Base-by-base conservation (phyloP, 2,113 vertebrate species). In the Cyprinodon variegatus region DNA sequence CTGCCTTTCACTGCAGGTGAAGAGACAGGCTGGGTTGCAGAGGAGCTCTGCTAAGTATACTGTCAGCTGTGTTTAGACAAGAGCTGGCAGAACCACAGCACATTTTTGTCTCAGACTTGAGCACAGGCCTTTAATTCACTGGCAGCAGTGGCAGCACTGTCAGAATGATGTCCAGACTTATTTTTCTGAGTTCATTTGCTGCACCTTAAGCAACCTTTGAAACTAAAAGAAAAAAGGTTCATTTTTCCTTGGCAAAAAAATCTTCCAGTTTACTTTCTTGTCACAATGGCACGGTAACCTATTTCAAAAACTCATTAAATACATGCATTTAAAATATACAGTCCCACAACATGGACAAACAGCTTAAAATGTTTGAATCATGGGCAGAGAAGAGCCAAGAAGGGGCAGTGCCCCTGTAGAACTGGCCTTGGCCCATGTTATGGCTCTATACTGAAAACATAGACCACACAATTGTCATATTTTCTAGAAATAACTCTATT, bases 21-120 rank as follows among this genome's bases (percentile, higher is more conserved):
- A 43, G 39, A 65, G 53, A 41, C 63, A 74, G 60, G 45, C 84
- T 78, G 57, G 76, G 77, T 78, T 78, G 43, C 74, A 74, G 65
- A 3, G 0, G 6, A 60, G 59, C 2, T 13, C 41, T 48, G 40
- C 60, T 74, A 57, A 69, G 15, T 65, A 68, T 17, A 50, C n/a
- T 61, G 12, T 62, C 53, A 74, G 29, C 68, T 68, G 74, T 77
- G 72, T 84, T 79, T 73, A 67, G 48, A 63, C 48, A 69, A 50
- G 20, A 63, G 64, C 45, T 61, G 66, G 66, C 68, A 53, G 76
- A 53, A 39, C 40, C 38, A 13, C 66, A 12, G 66, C 45, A 50
- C 45, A 17, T 20, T 57, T 68, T 37, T 73, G 29, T 61, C 20
- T n/a, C 63, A 77, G n/a, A 70, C 36, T 14, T 65, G 39, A 61